Base-by-base conservation (phyloP, 2,888 invertebrate species). In the Drosophila colorata region DNA sequence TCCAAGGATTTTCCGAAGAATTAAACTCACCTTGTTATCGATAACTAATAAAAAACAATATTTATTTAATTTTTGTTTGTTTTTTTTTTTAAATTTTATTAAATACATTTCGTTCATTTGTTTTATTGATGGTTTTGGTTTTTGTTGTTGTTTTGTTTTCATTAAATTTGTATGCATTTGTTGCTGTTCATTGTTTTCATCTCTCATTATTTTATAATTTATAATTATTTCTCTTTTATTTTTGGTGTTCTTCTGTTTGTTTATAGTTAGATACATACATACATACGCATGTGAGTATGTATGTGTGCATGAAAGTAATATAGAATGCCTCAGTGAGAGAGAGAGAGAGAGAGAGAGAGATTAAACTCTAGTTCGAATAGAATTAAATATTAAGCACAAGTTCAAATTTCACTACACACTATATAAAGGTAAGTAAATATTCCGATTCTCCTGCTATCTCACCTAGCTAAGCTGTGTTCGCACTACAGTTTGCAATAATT, bases 101-200 rank as follows among this genome's bases (percentile, higher is more conserved):
- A 86, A 88, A 83, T 83, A 88, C 87, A 88, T 83, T 88, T 83
- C 69, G 84, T 80, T 81, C 55, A 67, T 69, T 80, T 71, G 9
- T 2, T 3, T 28, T 28, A 28, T 33, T 33, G 33, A 59, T 80
- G 47, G 49, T 63, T 72, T 48, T 65, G 55, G 43, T 60, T 64
- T 37, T 69, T 55, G 38, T 74, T 48, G 31, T 33, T 66, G 38
- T 64, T 41, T 11, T 52, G 25, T 56, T 20, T 38, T 60, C 67
- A 65, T 70, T 78, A 69, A 78, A 76, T 76, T 76, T 75, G 75
- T 76, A 74, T 78, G 79, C 66, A 60, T 67, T 70, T 78, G 64
- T 63, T 76, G 71, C 75, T 70, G 75, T 75, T 79, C 75, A 78
- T 78, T 78, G 70, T 74, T 83, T 78, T 61, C 52, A 60, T 80